phyloP scores from a whole-genome alignment of 2,888 invertebrate species.

The Euzophera pinguis region DNA sequence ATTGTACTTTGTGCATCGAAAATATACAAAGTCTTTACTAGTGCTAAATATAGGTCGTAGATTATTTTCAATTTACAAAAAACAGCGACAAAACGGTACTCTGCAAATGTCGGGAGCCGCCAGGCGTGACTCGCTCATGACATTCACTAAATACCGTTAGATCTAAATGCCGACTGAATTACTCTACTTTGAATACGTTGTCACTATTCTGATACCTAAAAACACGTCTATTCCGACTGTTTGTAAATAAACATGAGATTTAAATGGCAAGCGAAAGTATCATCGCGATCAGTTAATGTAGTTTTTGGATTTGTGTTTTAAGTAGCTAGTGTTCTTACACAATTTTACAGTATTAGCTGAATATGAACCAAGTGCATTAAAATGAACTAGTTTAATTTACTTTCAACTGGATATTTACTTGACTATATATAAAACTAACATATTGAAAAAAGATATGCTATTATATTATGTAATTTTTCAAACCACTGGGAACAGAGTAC shows the following conservation, averaged over 20 bases:
- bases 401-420: too few species aligned
- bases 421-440: too few species aligned
- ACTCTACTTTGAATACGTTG: neutral
- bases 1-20: too few species aligned
- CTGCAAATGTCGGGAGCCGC: neutral
- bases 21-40: too few species aligned
- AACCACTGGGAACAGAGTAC: too few species aligned
- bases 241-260: neutral
- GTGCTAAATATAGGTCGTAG: too few species aligned
- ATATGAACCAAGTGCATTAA: too few species aligned
- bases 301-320: neutral
- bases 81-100: neutral
- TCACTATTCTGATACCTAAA: neutral
- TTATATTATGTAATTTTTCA: too few species aligned
- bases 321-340: too few species aligned
- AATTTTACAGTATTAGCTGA: too few species aligned
- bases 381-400: too few species aligned
- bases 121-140: neutral
- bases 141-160: neutral
- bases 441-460: too few species aligned
- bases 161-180: neutral
- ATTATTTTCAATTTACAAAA: neutral
- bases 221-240: neutral
- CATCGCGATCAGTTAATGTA: neutral
- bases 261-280: slow-evolving; percentile 1